Evolutionary conservation across 2,797 vertebrate species (phyloP), one percentile per base, ranked within the genome.

Genomic region (Poecilia wingei): DNA sequence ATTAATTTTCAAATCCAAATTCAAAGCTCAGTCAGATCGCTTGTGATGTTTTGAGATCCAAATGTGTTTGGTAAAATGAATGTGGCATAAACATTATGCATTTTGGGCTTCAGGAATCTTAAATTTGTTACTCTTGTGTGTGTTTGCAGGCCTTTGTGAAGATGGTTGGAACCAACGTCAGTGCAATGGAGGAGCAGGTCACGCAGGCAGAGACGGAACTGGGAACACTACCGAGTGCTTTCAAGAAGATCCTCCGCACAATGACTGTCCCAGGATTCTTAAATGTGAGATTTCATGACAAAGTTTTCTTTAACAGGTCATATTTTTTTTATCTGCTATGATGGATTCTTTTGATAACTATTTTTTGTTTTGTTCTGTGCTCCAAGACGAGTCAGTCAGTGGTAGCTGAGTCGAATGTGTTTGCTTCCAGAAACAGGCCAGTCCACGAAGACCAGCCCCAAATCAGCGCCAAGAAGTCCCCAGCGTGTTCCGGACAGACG

Each of bases 111-210:
- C 2, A 14, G 6, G 22, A 43, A 25, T 70, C 10, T 70, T n/a
- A 70, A 70, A 2, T n/a, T 1, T 25, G 43, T 74, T 59, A n/a
- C 76, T 61, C 12, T 81, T 33, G 1, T 46, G 2, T 86, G 46
- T 9, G 66, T 22, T 41, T 8, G 18, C 84, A 97, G 97, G 94
- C 96, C 76, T 99, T 99, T 93, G 98, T 99, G 74, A 96, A 97
- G 85, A 97, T 97, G 96, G 91, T 99, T 39, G 96, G 96, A 75
- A 90, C 94, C 79, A 95, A 95, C 0, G 97, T 99, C 66, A 94
- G 87, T 70, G 92, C 93, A 3, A 95, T 99, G 96, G 98, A 99
- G 90, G 97, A 98, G 80, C 97, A 97, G 77, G 96, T 99, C n/a
- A 89, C 91, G 41, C 95, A 96, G 86, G 98, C 98, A 61, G 98